Conservation (phyloP, 2,888 invertebrate species). For the Spatulosminthurus flaviceps region DNA sequence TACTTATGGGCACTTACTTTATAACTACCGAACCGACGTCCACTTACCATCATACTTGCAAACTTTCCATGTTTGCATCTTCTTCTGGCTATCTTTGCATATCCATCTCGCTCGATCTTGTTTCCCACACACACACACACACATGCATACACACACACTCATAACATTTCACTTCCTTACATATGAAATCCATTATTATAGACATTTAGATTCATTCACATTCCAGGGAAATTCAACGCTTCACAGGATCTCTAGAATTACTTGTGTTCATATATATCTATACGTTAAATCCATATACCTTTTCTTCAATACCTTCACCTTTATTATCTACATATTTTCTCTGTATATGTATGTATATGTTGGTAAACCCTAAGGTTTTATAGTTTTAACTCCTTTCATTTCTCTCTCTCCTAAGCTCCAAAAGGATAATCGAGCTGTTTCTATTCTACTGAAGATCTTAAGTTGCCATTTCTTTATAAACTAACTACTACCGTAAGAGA, state of each 20-base stretch:
- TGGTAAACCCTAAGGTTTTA: neutral
- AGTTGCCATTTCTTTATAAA: slow-evolving; percentile 41
- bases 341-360: neutral
- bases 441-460: slow-evolving; percentile 43
- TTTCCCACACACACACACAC: neutral
- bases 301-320: neutral
- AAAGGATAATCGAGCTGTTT: slow-evolving; percentile 45
- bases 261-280: neutral
- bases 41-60: slow-evolving; percentile 15
- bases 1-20: slow-evolving; percentile 41
- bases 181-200: slow-evolving; percentile 1
- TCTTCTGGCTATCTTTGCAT: slow-evolving; percentile 12
- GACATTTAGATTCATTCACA: slow-evolving; percentile 18
- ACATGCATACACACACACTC: neutral
- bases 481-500: slow-evolving; percentile 28
- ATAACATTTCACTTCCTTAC: neutral
- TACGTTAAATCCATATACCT: neutral
- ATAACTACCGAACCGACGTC: slow-evolving; percentile 29
- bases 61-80: slow-evolving; percentile 6
- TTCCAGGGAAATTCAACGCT: slow-evolving; percentile 1
- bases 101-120: slow-evolving; percentile 9
- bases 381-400: neutral
- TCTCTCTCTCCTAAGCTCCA: slow-evolving; percentile 3
- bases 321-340: no score
- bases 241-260: neutral